Conservation (phyloP, 1,140 invertebrate genomes). For the Orussus abietinus region DNA sequence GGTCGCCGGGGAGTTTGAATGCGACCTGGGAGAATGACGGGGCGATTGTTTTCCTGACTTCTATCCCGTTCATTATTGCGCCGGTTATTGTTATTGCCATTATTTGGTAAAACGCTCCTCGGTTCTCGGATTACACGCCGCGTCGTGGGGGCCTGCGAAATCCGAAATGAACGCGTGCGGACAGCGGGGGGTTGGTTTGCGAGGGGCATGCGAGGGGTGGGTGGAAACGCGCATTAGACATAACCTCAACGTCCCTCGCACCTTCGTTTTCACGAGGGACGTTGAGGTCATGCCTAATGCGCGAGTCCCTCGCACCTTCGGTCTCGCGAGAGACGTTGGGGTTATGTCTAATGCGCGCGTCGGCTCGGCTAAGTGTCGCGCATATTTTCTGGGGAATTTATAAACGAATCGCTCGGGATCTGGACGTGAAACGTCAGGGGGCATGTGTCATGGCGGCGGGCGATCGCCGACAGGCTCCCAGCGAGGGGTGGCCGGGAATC, state of each 20-base stretch:
- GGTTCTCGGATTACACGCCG: slow-evolving; percentile 29
- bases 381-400: not conserved
- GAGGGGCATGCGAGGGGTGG: slow-evolving; percentile 22
- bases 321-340: slow-evolving; percentile 4
- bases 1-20: slow-evolving; percentile 20
- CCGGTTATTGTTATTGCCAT: slow-evolving; percentile 34
- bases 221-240: slow-evolving; percentile 8
- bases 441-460: slow-evolving; percentile 5
- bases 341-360: slow-evolving; percentile 11
- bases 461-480: slow-evolving; percentile 24
- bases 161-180: slow-evolving; percentile 27
- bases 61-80: slow-evolving; percentile 33
- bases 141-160: slow-evolving; percentile 25
- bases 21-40: slow-evolving; percentile 22
- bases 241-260: slow-evolving; percentile 10
- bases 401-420: slow-evolving; percentile 29
- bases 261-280: not conserved
- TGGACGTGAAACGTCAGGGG: slow-evolving; percentile 16
- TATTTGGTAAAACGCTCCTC: slow-evolving; percentile 24
- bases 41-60: slow-evolving; percentile 37
- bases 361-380: no score
- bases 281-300: slow-evolving; percentile 7
- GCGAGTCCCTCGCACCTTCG: slow-evolving; percentile 5
- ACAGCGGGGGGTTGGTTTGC: slow-evolving; percentile 10
- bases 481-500: slow-evolving; percentile 27